Base-by-base conservation (phyloP, 1,140 invertebrate species). In the Pseudomyrmex dendroicus region DNA sequence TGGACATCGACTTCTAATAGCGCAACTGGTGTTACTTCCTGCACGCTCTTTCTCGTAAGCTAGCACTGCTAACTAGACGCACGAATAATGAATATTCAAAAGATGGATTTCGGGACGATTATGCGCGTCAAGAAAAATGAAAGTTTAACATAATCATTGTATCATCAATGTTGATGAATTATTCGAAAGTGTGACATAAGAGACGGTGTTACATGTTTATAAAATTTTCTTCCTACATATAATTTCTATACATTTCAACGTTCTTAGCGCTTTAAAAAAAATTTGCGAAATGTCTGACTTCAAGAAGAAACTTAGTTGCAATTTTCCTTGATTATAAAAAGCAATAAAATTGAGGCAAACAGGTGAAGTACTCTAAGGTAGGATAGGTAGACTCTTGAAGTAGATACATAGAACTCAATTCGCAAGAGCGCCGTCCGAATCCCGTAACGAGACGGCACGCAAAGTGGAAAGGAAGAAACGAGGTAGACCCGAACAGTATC, bases 381-480 rank as follows among this genome's bases (percentile, higher is more conserved):
- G 5, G 1, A n/a, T 46, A 17, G n/a, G 25, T 44, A 35, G 44
- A 17, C 22, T 67, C 48, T 54, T 15, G 48, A 35, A 10, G 48
- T 44, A 56, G 17, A 76, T 48, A n/a, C 62, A 35, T 35, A 46
- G 17, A 70, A 48, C 76, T 70, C 35, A 46, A 70, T 70, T 2
- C 76, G 76, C 48, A 48, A 76, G 25, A 9, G n/a, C 64, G 44
- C 35, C 83, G 84, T 86, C 86, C 84, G 78, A 88, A 87, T 85
- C 85, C 84, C 82, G 88, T 89, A 90, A 90, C 86, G 89, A 90
- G 86, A 86, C 88, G 87, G 83, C 84, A 84, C 73, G 80, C 22
- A 86, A 87, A 84, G 74, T 85, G 83, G 84, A 64, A 83, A 82
- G 82, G 62, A 73, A 77, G 73, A 83, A 70, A 73, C n/a, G 67